Evolutionary conservation across 2,113 vertebrate species (phyloP).

Genomic region (Tinamus guttatus): DNA sequence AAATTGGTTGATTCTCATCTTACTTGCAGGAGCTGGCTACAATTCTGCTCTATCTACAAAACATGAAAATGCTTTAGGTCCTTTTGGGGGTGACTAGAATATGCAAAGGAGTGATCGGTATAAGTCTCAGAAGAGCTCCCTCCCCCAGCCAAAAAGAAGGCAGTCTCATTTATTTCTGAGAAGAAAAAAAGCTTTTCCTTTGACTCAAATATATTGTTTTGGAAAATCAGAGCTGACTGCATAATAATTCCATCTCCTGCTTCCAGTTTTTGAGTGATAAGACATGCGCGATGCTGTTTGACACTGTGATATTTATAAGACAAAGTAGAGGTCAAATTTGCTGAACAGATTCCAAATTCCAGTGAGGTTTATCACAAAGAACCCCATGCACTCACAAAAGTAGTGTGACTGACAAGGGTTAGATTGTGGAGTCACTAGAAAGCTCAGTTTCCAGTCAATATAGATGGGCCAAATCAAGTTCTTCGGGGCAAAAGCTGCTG

Average conservation of each 20-base stretch:
- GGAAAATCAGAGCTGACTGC: conserved; percentile 49
- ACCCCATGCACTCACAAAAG: conserved; percentile 36
- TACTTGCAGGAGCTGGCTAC: background rate
- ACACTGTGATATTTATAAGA: conserved; percentile 74
- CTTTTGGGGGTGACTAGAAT: background rate
- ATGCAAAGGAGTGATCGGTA: background rate
- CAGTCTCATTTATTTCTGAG: background rate
- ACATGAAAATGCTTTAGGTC: background rate
- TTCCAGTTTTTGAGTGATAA: conserved; percentile 21
- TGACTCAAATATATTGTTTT: conserved; percentile 28
- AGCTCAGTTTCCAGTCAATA: conserved; percentile 3
- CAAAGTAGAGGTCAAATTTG: conserved; percentile 69
- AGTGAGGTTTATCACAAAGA: conserved; percentile 69
- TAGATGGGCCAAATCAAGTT: background rate
- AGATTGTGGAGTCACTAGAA: conserved; percentile 38
- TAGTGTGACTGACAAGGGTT: conserved; percentile 42
- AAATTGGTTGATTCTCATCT: background rate
- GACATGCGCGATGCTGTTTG: conserved; percentile 42
- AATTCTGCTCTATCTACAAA: background rate
- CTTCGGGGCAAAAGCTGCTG: conserved; percentile 18
- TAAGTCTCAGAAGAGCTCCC: background rate
- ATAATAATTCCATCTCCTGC: conserved; percentile 56
- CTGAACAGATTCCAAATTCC: conserved; percentile 73
- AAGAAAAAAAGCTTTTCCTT: conserved; percentile 25
- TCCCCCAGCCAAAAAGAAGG: background rate